A percentile compares a stretch with the other conserved stretches of the same genome.
phyloP scores from a whole-genome alignment of 2,888 invertebrate genomes.

The Hemithea aestivaria region DNA sequence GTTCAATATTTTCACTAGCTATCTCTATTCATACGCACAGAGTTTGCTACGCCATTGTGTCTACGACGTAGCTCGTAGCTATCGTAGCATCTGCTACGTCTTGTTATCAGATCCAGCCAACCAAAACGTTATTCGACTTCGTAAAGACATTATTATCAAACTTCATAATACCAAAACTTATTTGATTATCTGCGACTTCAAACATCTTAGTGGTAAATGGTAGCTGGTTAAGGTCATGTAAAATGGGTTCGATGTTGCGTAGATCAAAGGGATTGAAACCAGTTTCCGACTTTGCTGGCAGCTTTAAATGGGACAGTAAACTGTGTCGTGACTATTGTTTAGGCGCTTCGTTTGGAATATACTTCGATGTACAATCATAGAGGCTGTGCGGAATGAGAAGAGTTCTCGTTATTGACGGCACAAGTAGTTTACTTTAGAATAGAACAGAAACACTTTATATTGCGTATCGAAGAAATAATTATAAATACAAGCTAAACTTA shows the following conservation, averaged over 20 bases:
- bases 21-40: no score
- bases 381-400: no score
- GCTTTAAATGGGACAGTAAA: conserved; percentile 7
- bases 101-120: not conserved
- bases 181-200: not conserved
- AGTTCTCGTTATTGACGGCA: no score
- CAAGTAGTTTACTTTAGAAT: no score
- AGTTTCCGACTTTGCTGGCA: not conserved
- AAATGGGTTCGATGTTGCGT: conserved; percentile 4
- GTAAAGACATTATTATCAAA: not conserved
- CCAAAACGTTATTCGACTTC: not conserved
- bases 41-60: conserved; percentile 77
- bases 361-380: not conserved
- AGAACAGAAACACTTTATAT: no score
- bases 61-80: conserved; percentile 1
- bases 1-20: no score
- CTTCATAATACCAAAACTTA: not conserved
- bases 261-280: conserved; percentile 8
- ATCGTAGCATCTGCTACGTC: conserved; percentile 4
- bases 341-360: conserved; percentile 2
- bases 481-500: no score
- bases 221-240: not conserved
- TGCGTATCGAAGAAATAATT: no score
- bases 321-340: conserved; percentile 7
- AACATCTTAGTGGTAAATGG: not conserved